Evolutionary conservation across 1,140 invertebrate species (phyloP), one percentile per base, ranked within the genome.

Genomic region (Pemphigus obesinymphae): DNA sequence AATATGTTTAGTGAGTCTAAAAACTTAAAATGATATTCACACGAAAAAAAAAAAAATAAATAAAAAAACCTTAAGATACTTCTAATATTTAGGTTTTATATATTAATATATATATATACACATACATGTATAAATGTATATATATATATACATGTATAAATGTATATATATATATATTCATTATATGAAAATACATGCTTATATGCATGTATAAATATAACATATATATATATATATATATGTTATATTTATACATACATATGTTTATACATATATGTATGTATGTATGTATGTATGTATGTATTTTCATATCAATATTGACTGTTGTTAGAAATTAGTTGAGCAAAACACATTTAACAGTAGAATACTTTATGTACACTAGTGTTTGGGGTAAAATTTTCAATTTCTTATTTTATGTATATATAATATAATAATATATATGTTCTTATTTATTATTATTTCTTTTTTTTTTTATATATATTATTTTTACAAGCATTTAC

Each of bases 251-350:
- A 70, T 17, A 43, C 10, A 45, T 29, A 45, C 45, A 50, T 73
- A 17, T 73, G 26, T 48, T 48, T 45, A 48, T 50, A 61, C 34
- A 63, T n/a, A 23, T 43, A 23, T 23, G 37, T 68, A 68, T 23
- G 23, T 43, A 68, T 40, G 20, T 43, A 61, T 26, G 55, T 11
- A 40, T 40, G 45, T 61, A 80, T 45, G 43, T 29, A 61, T 61
- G 61, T 26, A 20, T 45, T 45, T 61, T 63, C 63, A 80, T 31
- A 63, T 37, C 75, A 80, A 73, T 80, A 61, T 80, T 80, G 76
- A 80, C 76, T 80, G 76, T 55, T 55, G 31, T 80, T 80, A 80
- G 76, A 80, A 80, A 80, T 80, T 80, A 80, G 76, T 80, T 80
- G 76, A 80, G 76, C 76, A 80, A 80, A 80, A 80, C 76, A 61